phyloP scores from a whole-genome alignment of 1,140 invertebrate genomes.

The Drosophila aff. region DNA sequence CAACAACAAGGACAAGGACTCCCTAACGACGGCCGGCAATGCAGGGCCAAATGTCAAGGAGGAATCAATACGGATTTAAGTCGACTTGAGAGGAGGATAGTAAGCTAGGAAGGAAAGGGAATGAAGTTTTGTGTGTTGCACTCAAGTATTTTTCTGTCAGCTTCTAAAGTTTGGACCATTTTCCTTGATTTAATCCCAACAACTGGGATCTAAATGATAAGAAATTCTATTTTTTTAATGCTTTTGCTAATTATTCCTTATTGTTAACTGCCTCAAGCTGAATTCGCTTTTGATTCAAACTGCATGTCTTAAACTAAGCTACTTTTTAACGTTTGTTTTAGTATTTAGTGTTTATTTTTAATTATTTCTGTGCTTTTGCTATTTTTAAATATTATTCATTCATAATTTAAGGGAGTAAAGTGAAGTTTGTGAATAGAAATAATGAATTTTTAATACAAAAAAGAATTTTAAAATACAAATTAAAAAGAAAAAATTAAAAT shows the following conservation, averaged over 20 bases:
- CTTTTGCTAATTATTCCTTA: conserved; percentile 17
- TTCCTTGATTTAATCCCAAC: neutral
- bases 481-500: no score
- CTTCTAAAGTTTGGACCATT: neutral
- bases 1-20: conserved; percentile 80
- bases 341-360: neutral
- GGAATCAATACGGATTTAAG: conserved; percentile 55
- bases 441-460: neutral
- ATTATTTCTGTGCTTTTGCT: neutral
- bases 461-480: neutral
- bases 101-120: neutral
- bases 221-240: neutral
- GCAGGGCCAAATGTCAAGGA: conserved; percentile 50
- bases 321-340: neutral
- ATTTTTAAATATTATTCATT: neutral
- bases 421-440: neutral
- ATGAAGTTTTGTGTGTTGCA: neutral
- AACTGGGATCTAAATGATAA: neutral
- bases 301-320: conserved; percentile 21
- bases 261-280: conserved; percentile 15
- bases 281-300: conserved; percentile 24
- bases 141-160: conserved; percentile 16
- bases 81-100: neutral
- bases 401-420: neutral
- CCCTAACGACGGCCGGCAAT: conserved; percentile 6